These are phyloP conservation scores for Caiman crocodilus DNA, from an alignment of 2,797 vertebrate genomes.

Conservation along the genomic window DNA sequence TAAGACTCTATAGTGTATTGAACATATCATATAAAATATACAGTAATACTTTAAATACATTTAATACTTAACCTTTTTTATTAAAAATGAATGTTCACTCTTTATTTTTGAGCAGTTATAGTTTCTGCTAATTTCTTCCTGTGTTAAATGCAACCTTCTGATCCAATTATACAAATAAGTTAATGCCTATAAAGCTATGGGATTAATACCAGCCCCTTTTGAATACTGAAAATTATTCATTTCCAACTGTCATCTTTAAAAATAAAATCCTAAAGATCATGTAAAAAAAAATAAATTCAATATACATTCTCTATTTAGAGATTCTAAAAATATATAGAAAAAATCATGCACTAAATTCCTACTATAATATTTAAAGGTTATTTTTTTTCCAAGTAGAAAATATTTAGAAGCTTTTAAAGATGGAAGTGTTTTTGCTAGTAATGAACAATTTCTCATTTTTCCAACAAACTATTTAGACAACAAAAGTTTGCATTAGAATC, in stretches of 20 bases:
- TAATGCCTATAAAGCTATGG: constrained; percentile 45
- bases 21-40: not conserved
- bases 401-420: not conserved
- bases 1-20: not conserved
- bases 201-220: constrained; percentile 35
- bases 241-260: constrained; percentile 32
- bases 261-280: constrained; percentile 30
- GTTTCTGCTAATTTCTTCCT: constrained; percentile 53
- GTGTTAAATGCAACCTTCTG: constrained; percentile 24
- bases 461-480: constrained; percentile 18
- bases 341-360: not conserved
- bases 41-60: not conserved
- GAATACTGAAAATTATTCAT: constrained; percentile 45
- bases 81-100: not conserved
- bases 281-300: not conserved
- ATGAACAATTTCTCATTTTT: constrained; percentile 17
- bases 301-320: not conserved
- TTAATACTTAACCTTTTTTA: not conserved
- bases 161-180: constrained; percentile 45
- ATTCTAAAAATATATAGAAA: not conserved
- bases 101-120: constrained; percentile 9
- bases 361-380: not conserved
- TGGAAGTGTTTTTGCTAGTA: not conserved
- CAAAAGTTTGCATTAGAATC: not conserved
- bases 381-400: not conserved